phyloP scores from a whole-genome alignment of 2,888 invertebrate genomes.

The Mayetiola destructor region DNA sequence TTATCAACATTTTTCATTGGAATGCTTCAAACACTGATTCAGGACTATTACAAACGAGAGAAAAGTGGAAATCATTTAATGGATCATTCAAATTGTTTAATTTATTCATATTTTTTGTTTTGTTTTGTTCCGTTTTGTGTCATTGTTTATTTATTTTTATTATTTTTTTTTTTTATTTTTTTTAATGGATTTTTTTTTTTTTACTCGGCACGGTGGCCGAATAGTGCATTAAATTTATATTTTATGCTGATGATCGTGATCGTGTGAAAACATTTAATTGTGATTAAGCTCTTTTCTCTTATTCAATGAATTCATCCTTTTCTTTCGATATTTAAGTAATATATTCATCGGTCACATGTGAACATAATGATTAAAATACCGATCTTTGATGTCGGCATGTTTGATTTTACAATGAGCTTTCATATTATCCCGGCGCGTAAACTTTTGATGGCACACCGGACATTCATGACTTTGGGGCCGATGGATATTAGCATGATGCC shows the following conservation, averaged over 20 bases:
- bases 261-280: neutral
- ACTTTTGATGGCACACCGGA: slow-evolving; percentile 43
- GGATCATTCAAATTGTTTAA: no score
- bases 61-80: no score
- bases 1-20: no score
- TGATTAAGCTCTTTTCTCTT: neutral
- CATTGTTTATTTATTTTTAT: neutral
- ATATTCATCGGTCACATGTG: slow-evolving; percentile 35
- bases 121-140: neutral
- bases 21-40: no score
- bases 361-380: slow-evolving; percentile 37
- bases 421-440: slow-evolving; percentile 48
- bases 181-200: slow-evolving; percentile 1
- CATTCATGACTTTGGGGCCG: slow-evolving; percentile 43
- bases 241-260: neutral
- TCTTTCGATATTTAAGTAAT: neutral
- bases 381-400: slow-evolving; percentile 39
- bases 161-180: slow-evolving; percentile 13
- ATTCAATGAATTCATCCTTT: neutral
- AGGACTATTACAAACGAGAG: no score
- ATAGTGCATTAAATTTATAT: neutral
- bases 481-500: slow-evolving; percentile 48
- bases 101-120: no score
- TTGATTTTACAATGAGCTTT: slow-evolving; percentile 48
- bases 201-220: neutral